These are phyloP conservation scores for Andrena fulva DNA, from an alignment of 2,888 invertebrate genomes.

Conservation along the genomic window DNA sequence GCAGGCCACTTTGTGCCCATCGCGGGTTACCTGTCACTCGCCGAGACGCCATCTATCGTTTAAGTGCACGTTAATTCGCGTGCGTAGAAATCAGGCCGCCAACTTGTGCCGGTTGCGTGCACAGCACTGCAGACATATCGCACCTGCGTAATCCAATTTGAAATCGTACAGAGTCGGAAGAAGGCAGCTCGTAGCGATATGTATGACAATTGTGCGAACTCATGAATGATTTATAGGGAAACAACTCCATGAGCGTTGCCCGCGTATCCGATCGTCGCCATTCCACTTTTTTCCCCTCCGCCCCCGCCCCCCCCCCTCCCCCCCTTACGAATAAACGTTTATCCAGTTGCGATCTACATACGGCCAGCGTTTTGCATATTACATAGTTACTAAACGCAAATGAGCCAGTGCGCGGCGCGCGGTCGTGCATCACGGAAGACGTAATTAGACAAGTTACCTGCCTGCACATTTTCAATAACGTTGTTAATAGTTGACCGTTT, in stretches of 20 bases:
- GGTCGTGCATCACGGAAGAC: not conserved
- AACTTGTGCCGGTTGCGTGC: slow-evolving; percentile 49
- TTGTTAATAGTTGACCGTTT: slow-evolving; percentile 1
- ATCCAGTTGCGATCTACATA: slow-evolving; percentile 10
- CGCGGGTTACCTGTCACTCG: not conserved
- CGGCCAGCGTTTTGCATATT: not conserved
- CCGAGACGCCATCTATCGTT: slow-evolving; percentile 9
- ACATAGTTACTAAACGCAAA: slow-evolving; percentile 18
- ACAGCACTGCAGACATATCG: slow-evolving; percentile 42
- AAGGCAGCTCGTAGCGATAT: slow-evolving; percentile 37
- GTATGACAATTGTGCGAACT: slow-evolving; percentile 57
- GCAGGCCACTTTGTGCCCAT: not conserved
- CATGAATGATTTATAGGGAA: slow-evolving; percentile 56
- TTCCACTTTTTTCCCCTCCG: slow-evolving; percentile 1
- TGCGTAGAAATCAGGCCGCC: slow-evolving; percentile 60
- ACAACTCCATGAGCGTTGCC: slow-evolving; percentile 15
- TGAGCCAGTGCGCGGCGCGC: not conserved
- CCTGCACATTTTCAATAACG: slow-evolving; percentile 1
- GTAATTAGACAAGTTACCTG: slow-evolving; percentile 31
- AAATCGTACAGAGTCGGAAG: slow-evolving; percentile 44
- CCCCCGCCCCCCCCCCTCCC: not conserved
- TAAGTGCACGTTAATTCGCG: slow-evolving; percentile 58
- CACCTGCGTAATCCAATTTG: slow-evolving; percentile 57
- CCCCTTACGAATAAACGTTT: slow-evolving; percentile 16
- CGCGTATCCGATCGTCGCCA: slow-evolving; percentile 6